Evolutionary conservation across 2,113 vertebrate species (phyloP).

Genomic region (Rhabdornis inornatus): DNA sequence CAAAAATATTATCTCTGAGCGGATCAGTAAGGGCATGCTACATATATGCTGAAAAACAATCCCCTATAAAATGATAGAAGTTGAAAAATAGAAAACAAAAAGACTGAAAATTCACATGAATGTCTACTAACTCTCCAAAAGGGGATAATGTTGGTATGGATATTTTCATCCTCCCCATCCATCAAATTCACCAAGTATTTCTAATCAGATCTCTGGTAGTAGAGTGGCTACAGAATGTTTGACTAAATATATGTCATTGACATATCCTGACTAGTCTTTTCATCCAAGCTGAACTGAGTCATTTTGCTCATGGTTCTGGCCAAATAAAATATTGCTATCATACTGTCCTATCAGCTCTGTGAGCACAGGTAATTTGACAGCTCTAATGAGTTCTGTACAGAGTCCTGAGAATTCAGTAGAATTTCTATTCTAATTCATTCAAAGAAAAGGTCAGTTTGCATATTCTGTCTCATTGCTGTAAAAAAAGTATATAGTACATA

Average conservation of each 20-base stretch:
- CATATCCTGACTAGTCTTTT: neutral
- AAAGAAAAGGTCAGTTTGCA: slow-evolving; percentile 34
- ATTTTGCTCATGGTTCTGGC: neutral
- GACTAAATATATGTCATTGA: neutral
- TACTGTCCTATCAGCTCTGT: neutral
- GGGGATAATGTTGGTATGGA: neutral
- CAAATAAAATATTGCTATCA: neutral
- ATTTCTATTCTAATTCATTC: neutral
- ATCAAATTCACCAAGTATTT: neutral
- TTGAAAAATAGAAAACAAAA: neutral
- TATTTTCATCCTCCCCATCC: slow-evolving; percentile 2
- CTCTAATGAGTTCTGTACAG: neutral
- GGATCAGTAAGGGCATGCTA: neutral
- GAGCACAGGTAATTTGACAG: neutral
- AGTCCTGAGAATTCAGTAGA: neutral
- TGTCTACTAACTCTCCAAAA: neutral
- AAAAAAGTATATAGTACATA: neutral
- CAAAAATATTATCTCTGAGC: neutral
- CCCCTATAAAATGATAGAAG: neutral
- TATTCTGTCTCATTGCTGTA: neutral
- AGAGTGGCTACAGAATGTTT: neutral
- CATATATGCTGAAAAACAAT: neutral
- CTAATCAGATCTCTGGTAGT: slow-evolving; percentile 5
- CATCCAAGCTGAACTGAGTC: neutral
- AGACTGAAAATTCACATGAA: neutral